These are phyloP conservation scores for Ifrita kowaldi DNA, from an alignment of 2,113 vertebrate species.

Conservation along the genomic window DNA sequence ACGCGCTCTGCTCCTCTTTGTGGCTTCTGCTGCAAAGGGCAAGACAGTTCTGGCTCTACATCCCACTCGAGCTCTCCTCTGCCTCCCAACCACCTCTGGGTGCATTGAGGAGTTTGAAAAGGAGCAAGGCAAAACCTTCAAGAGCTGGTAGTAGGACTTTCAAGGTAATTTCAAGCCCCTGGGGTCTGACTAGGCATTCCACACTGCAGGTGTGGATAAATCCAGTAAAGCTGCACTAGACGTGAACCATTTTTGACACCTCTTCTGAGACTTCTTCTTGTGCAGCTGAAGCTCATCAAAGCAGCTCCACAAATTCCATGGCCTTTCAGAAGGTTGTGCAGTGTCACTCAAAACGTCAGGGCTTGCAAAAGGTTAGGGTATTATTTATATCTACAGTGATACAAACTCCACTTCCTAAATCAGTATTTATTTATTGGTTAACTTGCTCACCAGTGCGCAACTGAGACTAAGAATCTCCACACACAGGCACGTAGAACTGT, in stretches of 20 bases:
- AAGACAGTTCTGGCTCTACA: not conserved
- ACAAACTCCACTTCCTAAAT: not conserved
- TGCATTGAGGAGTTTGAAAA: not conserved
- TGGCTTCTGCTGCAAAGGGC: not conserved
- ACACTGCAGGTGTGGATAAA: not conserved
- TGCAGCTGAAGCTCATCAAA: not conserved
- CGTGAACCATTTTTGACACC: not conserved
- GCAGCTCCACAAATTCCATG: not conserved
- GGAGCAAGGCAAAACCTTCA: not conserved
- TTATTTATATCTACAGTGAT: not conserved
- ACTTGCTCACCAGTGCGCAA: not conserved
- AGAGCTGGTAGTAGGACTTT: not conserved
- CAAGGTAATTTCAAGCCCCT: not conserved
- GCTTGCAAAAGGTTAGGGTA: not conserved
- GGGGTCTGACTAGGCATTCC: not conserved
- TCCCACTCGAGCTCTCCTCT: not conserved
- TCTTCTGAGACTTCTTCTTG: not conserved
- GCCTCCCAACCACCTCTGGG: not conserved
- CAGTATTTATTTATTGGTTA: not conserved
- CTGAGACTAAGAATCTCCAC: not conserved
- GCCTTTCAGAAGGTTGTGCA: not conserved
- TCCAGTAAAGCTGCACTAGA: not conserved
- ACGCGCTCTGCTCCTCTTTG: not conserved
- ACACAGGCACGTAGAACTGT: not conserved
- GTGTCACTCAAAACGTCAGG: not conserved